Evolutionary conservation across 2,797 vertebrate genomes (phyloP), one percentile per base, ranked within the genome.

Genomic region (Odontamblyopus lacepedii): DNA sequence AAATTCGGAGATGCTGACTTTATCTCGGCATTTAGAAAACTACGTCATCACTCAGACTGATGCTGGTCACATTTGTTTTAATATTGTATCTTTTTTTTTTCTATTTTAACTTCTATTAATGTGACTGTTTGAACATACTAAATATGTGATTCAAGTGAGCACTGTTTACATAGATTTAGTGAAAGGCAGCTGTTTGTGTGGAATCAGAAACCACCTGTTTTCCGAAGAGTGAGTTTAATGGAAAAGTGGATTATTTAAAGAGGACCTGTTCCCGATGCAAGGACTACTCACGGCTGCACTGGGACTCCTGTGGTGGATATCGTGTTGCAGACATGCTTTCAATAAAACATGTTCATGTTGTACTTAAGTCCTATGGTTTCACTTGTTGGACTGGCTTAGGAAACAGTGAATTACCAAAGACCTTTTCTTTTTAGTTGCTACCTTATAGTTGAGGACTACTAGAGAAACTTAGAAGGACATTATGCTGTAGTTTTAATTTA

Each of bases 1-100:
- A 98, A 96, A 98, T 97, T 97, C 92, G 81, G 88, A 92, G 92
- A 94, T 93, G 91, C 94, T 95, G 94, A 94, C 86, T 95, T 94
- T 93, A 93, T 92, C 93, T 95, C 94, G 90, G 94, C 94, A 93
- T 94, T 93, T 91, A 94, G 92, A 93, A 91, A 94, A 94, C 94
- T 92, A 92, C 92, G 83, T 88, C 87, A 86, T 60, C 57, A 27
- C 77, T 84, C 55, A 64, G 75, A 82, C 85, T 78, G 79, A 79
- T 85, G 79, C 76, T 82, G 72, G 75, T 78, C 78, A 68, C 81
- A 81, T 84, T 83, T 75, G 81, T 88, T 87, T 88, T 71, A 85
- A 83, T 73, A 83, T 72, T 82, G 82, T 87, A 76, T 84, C 88
- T 87, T 83, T 75, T 88, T 75, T 88, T 77, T 74, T 78, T 70